Base-by-base conservation (phyloP, 37 sponge, comb jelly and placozoan species). In the Aplysina aerophoba region DNA sequence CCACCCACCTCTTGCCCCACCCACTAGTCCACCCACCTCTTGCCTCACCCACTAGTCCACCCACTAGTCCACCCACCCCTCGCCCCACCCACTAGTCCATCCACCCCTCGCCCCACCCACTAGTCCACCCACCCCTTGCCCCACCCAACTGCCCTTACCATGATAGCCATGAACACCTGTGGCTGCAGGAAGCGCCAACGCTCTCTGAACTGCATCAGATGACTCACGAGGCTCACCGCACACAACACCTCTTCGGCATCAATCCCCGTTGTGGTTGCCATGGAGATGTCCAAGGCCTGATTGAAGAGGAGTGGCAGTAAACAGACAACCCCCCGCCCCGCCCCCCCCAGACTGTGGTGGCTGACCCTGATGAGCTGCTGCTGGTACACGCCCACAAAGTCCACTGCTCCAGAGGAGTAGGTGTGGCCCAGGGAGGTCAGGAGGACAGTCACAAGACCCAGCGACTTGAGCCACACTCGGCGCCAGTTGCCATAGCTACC, bases 361-460 rank as follows among this genome's bases (percentile, higher is more conserved):
- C 50, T 44, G 8, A 44, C 50, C 50, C 50, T 3, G 8, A 8
- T 11, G 50, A 44, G 50, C 6, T 44, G 50, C 50, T 44, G 50
- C 50, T 44, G 63, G 56, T 92, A 69, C 28, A 88, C 83, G 8
- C 89, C 92, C 14, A 80, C 59, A 75, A 92, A 92, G 84, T 89
- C 84, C 17, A 89, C 39, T 15, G 87, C 89, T 73, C 36, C 65
- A 31, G 66, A 25, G 16, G 86, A 41, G 20, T 65, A 88, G 5
- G 79, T 69, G 60, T 92, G 86, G 20, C 82, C 67, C 14, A 86
- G 80, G 19, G 87, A 57, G 63, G 37, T 14, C 65, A 92, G 81
- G 0, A 92, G 77, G 11, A 15, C 58, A 19, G 86, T 73, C 44
- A 72, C 60, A 0, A 92, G 81, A 36, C 86, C 62, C 15, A 93